These are phyloP conservation scores for Ashinkailepas kermadecensis DNA, from an alignment of 2,888 invertebrate genomes.

Conservation along the genomic window DNA sequence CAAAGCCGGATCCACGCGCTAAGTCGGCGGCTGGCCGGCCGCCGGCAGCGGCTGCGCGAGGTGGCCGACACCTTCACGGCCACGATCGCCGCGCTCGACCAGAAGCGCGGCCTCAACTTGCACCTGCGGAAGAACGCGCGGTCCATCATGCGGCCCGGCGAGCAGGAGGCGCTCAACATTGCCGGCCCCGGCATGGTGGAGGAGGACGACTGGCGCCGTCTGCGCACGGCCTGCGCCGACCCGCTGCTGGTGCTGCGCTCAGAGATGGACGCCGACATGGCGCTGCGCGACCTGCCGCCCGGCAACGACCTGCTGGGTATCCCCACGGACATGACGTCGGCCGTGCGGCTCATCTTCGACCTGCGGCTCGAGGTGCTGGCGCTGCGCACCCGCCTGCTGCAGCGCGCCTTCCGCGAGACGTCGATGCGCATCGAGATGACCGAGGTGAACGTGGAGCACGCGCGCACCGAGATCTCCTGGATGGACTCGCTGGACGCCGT, in stretches of 20 bases:
- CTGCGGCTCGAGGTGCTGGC: conserved; percentile 9
- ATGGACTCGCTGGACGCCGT: not conserved
- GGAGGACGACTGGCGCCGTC: not conserved
- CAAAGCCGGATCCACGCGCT: not conserved
- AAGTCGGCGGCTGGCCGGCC: not conserved
- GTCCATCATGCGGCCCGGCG: too few relatives aligned
- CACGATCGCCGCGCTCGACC: not conserved
- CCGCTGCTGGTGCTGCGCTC: not conserved
- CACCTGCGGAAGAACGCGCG: too few relatives aligned
- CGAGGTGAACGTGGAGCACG: not conserved
- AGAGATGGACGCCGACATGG: not conserved
- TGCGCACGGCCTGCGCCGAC: not conserved
- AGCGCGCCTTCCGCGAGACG: not conserved
- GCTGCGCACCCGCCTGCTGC: conserved; percentile 9
- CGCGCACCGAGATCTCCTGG: not conserved
- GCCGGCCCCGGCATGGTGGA: not conserved
- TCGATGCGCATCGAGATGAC: not conserved
- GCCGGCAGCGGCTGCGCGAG: not conserved
- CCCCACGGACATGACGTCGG: not conserved
- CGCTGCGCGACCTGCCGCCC: not conserved
- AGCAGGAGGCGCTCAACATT: not conserved
- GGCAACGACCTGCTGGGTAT: not conserved
- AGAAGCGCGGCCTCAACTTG: not conserved
- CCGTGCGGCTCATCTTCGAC: not conserved
- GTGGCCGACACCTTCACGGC: not conserved